Percentiles rank a stretch among this genome's conserved stretches.
phyloP scores from a whole-genome alignment of 2,888 invertebrate genomes.

The Zhengitettix transpicula region DNA sequence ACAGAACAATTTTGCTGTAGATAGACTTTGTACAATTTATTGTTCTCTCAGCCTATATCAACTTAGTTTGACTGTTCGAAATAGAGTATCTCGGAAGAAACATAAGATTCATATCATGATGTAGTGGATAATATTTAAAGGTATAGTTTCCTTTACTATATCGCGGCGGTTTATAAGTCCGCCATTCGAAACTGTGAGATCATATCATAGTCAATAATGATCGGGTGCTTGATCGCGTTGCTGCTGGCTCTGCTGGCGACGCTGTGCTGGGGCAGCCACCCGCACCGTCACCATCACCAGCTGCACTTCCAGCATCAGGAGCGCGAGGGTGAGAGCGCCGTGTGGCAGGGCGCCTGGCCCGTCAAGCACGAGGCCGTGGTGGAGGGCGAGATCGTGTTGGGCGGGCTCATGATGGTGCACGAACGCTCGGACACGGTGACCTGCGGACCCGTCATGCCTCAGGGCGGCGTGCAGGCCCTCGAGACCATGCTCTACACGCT shows the following conservation, averaged over 20 bases:
- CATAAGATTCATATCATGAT: no score
- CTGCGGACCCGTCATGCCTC: constrained; percentile 89
- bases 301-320: not conserved
- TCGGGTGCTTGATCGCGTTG: not conserved
- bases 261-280: not conserved
- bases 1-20: no score
- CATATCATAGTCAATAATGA: no score
- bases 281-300: not conserved
- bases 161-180: no score
- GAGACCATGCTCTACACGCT: constrained; percentile 86
- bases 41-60: no score
- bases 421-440: constrained; percentile 74
- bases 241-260: not conserved
- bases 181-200: no score
- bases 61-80: no score
- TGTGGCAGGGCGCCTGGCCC: constrained; percentile 39
- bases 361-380: constrained; percentile 73
- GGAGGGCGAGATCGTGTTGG: constrained; percentile 75
- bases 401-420: constrained; percentile 91
- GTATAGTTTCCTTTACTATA: no score
- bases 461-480: constrained; percentile 74
- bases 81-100: no score
- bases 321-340: not conserved
- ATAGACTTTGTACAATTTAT: no score
- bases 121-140: no score